Percentiles rank a stretch among this genome's conserved stretches.
phyloP scores from a whole-genome alignment of 2,888 invertebrate species.

The Dynastes hyllus region DNA sequence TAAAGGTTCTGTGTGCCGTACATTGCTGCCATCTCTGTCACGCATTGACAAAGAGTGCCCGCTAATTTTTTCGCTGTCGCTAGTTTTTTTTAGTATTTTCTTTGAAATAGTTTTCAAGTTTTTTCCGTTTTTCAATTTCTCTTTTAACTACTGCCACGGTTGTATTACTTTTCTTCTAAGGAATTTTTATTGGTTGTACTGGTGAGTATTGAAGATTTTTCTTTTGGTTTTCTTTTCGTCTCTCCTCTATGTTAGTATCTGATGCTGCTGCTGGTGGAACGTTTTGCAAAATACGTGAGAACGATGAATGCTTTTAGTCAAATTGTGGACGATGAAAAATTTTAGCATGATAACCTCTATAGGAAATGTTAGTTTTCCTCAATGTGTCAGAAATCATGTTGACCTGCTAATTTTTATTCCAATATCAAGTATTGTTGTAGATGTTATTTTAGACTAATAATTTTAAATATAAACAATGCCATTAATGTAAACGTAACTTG shows the following conservation, averaged over 20 bases:
- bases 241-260: slow-evolving; percentile 1
- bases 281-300: slow-evolving; percentile 7
- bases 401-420: too few relatives aligned
- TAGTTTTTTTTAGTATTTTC: slow-evolving; percentile 16
- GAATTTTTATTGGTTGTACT: slow-evolving; percentile 25
- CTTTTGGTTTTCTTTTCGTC: slow-evolving; percentile 1
- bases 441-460: too few relatives aligned
- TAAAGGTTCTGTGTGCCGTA: too few relatives aligned
- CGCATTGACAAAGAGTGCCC: too few relatives aligned
- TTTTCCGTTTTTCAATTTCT: slow-evolving; percentile 6
- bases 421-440: too few relatives aligned
- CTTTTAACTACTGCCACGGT: background rate
- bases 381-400: too few relatives aligned
- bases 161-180: slow-evolving; percentile 1
- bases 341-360: too few relatives aligned
- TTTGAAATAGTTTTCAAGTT: slow-evolving; percentile 23
- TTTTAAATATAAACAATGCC: too few relatives aligned
- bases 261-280: slow-evolving; percentile 3
- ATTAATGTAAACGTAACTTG: too few relatives aligned
- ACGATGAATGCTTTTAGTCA: background rate
- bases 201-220: slow-evolving; percentile 11
- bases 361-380: too few relatives aligned
- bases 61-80: background rate
- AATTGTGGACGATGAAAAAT: too few relatives aligned
- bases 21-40: too few relatives aligned